Conservation (phyloP, 2,797 vertebrate species). For the Fistularia tabacaria region DNA sequence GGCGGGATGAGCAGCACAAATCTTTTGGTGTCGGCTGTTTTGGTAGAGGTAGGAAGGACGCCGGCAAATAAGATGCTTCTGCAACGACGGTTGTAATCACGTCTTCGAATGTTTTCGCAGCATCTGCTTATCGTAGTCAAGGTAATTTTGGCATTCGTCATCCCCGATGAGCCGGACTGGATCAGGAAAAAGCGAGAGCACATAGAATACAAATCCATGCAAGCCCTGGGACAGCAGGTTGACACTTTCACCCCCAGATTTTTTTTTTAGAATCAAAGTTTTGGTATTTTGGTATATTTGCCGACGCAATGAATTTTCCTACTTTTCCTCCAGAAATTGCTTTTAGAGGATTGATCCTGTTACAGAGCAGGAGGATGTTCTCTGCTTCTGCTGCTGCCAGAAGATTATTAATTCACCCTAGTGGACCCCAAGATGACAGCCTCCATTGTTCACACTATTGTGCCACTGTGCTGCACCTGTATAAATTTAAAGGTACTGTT, state of each 20-base stretch:
- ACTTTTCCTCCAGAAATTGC: slow-evolving; percentile 37
- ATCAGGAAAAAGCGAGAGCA: slow-evolving; percentile 70
- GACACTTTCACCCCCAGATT: neutral
- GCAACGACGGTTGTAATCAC: neutral
- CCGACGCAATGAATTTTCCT: neutral
- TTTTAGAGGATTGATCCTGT: slow-evolving; percentile 23
- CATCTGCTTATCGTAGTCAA: slow-evolving; percentile 75
- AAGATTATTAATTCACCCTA: too few relatives aligned
- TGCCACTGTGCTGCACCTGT: neutral
- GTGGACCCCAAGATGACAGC: neutral
- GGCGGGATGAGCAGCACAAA: slow-evolving; percentile 54
- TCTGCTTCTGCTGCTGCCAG: neutral
- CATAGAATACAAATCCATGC: slow-evolving; percentile 74
- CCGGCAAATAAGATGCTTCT: neutral
- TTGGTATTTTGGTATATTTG: neutral
- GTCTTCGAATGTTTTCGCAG: slow-evolving; percentile 49
- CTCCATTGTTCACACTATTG: slow-evolving; percentile 3
- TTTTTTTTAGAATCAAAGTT: neutral
- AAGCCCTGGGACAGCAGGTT: slow-evolving; percentile 74
- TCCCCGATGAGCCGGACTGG: slow-evolving; percentile 80
- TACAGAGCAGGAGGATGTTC: slow-evolving; percentile 15
- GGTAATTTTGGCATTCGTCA: slow-evolving; percentile 68
- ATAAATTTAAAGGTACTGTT: slow-evolving; percentile 4
- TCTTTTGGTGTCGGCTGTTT: slow-evolving; percentile 65
- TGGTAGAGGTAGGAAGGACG: slow-evolving; percentile 67